Base-by-base conservation (phyloP, 2,113 vertebrate species). In the Hassar affinis region DNA sequence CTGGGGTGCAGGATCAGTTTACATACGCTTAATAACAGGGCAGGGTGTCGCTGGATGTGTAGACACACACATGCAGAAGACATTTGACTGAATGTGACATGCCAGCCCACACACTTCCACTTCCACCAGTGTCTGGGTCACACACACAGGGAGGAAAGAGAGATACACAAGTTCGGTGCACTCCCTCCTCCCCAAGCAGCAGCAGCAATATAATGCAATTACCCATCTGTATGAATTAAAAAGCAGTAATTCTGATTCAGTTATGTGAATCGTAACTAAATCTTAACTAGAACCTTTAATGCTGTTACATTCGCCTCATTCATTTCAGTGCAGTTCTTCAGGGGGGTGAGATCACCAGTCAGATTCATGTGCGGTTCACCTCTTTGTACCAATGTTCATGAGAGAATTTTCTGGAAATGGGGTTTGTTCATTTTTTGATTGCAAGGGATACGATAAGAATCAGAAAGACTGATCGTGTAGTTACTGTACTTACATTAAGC, bases 21-120 rank as follows among this genome's bases (percentile, higher is more conserved):
- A 91, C 88, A 87, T 92, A 91, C 90, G 90, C 91, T 93, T 90
- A 35, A 87, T 89, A 92, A 88, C 89, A 88, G 89, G 85, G 3
- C 59, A 90, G 49, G n/a, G 42, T 35, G 86, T 80, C 80, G 59
- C 86, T 78, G 83, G 83, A 85, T 90, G 86, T 92, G 91, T 87
- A 88, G 87, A 81, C 87, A 69, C 83, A 79, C 61, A 27, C 69
- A 64, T 25, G 35, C 71, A 59, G 30, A 54, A 4, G n/a, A 87
- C 59, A 57, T 57, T 86, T 86, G 81, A 92, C 85, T 85, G 91
- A 89, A 89, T 45, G 87, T 47, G 88, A 72, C 35, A 76, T 33
- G 11, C 54, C 18, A 20, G 27, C 38, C 57, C 51, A 42, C 22
- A 51, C 56, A 18, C 42, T 79, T 75, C 52, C 30, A 71, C 81